Evolutionary conservation across 2,797 vertebrate genomes (phyloP), one percentile per base, ranked within the genome.

Genomic region (Distichodus sexfasciatus): DNA sequence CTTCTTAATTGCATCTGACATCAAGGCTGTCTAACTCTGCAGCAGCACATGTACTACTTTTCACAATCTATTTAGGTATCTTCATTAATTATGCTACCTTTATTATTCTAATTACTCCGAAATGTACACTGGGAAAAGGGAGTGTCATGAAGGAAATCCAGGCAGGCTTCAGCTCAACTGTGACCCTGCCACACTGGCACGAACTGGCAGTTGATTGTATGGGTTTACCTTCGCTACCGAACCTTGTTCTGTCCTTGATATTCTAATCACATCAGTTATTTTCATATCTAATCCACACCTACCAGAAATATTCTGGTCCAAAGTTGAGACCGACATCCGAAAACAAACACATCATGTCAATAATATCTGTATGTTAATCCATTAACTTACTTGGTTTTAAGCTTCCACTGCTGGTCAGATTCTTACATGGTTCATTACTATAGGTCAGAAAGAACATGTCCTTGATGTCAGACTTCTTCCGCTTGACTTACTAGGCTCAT

Each of bases 321-420:
- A 29, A 19, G 29, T 26, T 2, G 11, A 19, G 35, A 15, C n/a
- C 33, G n/a, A 68, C 41, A 21, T 54, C 23, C 26, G 43, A 33
- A 44, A 59, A 68, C 48, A 47, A 28, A 14, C n/a, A 48, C 21
- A 15, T 48, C 7, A 11, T 31, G 33, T 46, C 55, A 69, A 69
- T 51, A 50, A 69, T 69, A 69, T 41, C 55, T 59, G 6, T 5
- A 55, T 31, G 17, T 69, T 15, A 69, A 50, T 29, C 47, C 46
- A 7, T 60, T 60, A 8, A 9, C 2, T 35, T 50, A 33, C 60
- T 51, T n/a, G n/a, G n/a, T 69, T 69, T 60, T 50, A 47, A 41
- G 51, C 50, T 35, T 12, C 23, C 29, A 28, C 17, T 31, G 58
- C 41, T 23, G 26, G 51, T 33, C 54, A 67, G 28, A 9, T 38